Base-by-base conservation (phyloP, 1,140 invertebrate genomes). In the Acyrthosiphon pisum region DNA sequence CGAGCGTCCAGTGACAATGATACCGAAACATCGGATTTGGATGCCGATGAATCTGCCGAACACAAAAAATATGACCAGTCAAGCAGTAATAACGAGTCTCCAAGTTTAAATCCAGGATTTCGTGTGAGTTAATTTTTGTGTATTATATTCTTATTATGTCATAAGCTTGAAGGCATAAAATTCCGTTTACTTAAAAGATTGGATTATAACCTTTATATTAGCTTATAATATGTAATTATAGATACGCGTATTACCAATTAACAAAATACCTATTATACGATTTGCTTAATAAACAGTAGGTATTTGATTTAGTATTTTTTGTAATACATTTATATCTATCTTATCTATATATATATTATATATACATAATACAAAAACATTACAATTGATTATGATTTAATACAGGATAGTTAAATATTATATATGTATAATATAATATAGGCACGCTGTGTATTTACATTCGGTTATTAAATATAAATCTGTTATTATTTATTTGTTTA, bases 21-120 rank as follows among this genome's bases (percentile, higher is more conserved):
- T 50, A 93, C 81, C 50, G 81, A 93, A 86, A 86, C 76, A 11
- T 84, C 81, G 90, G 90, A 83, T 92, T 92, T 92, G 90, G 68
- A 92, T 37, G 68, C 22, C 46, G 22, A 92, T 18, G 44, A 81
- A 37, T 83, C 48, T 50, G 48, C 87, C 4, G 9, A 89, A 37
- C 23, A 35, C 44, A 50, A 26, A 37, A 14, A 83, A 23, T 2
- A 84, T 6, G 9, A n/a, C 11, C 7, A n/a, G 20, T 92, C 76
- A 35, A 46, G 20, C 9, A 44, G 11, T 56, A 41, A 41, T 20
- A 37, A 53, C 26, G 35, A 35, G 11, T 93, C 81, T 84, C 44
- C 68, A 2, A 86, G 91, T 22, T 35, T 93, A 93, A 86, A 35
- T 3, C 35, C 44, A 53, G n/a, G 37, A 37, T 50, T 30, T 50